A percentile compares a stretch with the other conserved stretches of the same genome.
These are phyloP conservation scores for Labeo catla DNA, from an alignment of 2,113 vertebrate genomes.

Conservation along the genomic window DNA sequence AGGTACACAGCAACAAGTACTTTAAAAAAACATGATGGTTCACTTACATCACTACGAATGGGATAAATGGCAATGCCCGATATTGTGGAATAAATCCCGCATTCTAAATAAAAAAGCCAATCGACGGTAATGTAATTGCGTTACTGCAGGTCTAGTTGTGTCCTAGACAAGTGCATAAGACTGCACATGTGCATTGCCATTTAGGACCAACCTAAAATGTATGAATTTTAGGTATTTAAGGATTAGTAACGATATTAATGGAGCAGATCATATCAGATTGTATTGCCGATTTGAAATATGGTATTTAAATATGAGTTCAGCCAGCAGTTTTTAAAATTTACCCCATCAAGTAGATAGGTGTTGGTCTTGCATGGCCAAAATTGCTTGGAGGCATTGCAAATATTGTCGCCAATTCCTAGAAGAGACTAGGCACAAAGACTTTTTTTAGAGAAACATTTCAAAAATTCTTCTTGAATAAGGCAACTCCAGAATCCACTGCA, in stretches of 20 bases:
- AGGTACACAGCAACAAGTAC: not conserved
- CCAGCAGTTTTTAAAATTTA: not conserved
- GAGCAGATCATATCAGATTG: not conserved
- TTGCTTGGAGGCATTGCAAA: not conserved
- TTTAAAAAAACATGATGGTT: not conserved
- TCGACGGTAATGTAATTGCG: too few relatives aligned
- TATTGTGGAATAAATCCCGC: not conserved
- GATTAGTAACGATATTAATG: not conserved
- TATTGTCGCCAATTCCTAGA: not conserved
- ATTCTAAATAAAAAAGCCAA: not conserved
- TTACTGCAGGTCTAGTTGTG: too few relatives aligned
- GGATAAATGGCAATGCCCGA: not conserved
- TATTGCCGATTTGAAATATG: not conserved
- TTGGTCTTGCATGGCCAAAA: not conserved
- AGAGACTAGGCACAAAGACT: not conserved
- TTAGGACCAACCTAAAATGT: not conserved
- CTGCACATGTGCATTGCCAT: not conserved
- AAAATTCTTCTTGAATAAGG: not conserved
- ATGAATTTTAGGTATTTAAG: not conserved
- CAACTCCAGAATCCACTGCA: not conserved
- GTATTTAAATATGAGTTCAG: not conserved
- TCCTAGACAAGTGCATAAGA: not conserved
- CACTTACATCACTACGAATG: not conserved
- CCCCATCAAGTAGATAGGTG: not conserved
- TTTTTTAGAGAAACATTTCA: not conserved